Evolutionary conservation across 2,113 vertebrate species (phyloP).

Genomic region (Heteronetta atricapilla): DNA sequence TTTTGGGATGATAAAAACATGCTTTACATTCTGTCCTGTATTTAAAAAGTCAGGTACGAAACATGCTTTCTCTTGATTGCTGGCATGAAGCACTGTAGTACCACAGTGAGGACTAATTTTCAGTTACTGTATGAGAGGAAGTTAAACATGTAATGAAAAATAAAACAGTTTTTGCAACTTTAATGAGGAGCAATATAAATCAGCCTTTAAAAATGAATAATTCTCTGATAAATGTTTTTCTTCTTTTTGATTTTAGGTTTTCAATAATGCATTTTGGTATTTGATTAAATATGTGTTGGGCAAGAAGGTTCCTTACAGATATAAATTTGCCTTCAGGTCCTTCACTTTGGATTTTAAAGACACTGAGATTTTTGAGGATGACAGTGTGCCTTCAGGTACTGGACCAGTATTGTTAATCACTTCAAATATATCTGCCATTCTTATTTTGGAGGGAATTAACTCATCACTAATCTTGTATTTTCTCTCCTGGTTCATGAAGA

Average conservation of each 20-base stretch:
- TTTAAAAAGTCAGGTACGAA: not conserved
- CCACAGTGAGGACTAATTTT: not conserved
- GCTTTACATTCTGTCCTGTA: not conserved
- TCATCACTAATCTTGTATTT: not conserved
- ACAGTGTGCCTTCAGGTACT: slow-evolving; percentile 68
- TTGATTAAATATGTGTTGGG: slow-evolving; percentile 77
- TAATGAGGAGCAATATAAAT: not conserved
- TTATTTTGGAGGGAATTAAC: not conserved
- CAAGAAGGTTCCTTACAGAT: slow-evolving; percentile 67
- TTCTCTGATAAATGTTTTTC: slow-evolving; percentile 6
- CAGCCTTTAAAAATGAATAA: not conserved
- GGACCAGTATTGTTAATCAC: not conserved
- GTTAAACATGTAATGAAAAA: not conserved
- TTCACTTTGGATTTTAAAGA: slow-evolving; percentile 77
- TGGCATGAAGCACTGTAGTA: not conserved
- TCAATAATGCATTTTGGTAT: slow-evolving; percentile 82
- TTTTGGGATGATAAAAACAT: not conserved
- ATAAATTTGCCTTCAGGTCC: slow-evolving; percentile 82
- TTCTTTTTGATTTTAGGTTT: slow-evolving; percentile 76
- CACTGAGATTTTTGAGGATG: slow-evolving; percentile 25
- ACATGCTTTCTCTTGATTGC: not conserved
- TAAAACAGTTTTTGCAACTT: not conserved
- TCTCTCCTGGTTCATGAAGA: not conserved
- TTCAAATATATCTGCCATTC: not conserved
- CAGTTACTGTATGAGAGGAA: not conserved